phyloP scores from a whole-genome alignment of 2,797 vertebrate species.

The Acanthopagrus latus region DNA sequence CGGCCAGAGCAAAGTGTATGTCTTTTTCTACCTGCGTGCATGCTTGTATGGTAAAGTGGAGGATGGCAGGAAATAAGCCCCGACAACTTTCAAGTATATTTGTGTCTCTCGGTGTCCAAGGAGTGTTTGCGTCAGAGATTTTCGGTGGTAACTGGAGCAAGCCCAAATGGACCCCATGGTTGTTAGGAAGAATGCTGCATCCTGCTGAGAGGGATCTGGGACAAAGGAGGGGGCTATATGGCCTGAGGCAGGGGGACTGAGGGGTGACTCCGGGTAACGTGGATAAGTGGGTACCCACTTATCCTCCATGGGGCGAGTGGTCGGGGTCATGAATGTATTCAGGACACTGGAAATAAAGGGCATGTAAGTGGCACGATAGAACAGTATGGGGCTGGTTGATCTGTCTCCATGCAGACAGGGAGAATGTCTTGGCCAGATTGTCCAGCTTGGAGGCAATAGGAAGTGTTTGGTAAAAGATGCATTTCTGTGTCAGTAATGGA shows the following conservation, averaged over 20 bases:
- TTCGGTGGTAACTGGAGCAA: conserved; percentile 73
- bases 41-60: background rate
- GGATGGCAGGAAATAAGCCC: background rate
- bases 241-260: conserved; percentile 51
- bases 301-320: conserved; percentile 53
- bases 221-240: conserved; percentile 70
- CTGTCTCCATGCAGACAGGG: background rate
- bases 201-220: conserved; percentile 78
- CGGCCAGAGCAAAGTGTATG: conserved; percentile 17
- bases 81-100: conserved; percentile 12
- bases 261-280: conserved; percentile 66
- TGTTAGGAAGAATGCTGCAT: conserved; percentile 72
- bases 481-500: conserved; percentile 11
- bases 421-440: conserved; percentile 15
- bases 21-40: conserved; percentile 13
- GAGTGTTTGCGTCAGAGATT: conserved; percentile 50
- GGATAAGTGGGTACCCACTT: conserved; percentile 71
- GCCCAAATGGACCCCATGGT: conserved; percentile 71
- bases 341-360: conserved; percentile 62
- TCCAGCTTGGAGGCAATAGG: background rate
- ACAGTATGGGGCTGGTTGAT: conserved; percentile 21
- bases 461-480: conserved; percentile 4
- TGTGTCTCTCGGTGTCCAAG: conserved; percentile 33
- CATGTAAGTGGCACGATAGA: background rate
- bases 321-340: conserved; percentile 64